Evolutionary conservation across 2,888 invertebrate species (phyloP).

Genomic region (Euzetes globulus): DNA sequence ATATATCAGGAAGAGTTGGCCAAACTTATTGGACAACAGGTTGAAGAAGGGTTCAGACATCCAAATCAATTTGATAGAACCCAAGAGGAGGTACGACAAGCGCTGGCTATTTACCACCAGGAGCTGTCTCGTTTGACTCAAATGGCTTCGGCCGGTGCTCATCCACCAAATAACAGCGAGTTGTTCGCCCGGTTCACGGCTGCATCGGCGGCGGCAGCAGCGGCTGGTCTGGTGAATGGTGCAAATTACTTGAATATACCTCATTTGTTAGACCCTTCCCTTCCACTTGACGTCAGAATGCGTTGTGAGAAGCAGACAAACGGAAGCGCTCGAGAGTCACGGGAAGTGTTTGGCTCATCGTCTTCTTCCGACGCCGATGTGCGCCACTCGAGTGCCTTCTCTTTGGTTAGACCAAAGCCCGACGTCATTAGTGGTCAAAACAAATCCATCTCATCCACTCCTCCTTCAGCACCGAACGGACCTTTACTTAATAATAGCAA

Average conservation of each 20-base stretch:
- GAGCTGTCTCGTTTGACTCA: slow-evolving; percentile 78
- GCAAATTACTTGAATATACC: slow-evolving; percentile 34
- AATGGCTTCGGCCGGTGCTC: slow-evolving; percentile 37
- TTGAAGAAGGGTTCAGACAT: slow-evolving; percentile 42
- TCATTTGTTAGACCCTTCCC: slow-evolving; percentile 36
- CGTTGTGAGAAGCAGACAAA: slow-evolving; percentile 34
- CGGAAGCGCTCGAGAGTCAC: slow-evolving; percentile 22
- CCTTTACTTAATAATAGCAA: slow-evolving; percentile 21
- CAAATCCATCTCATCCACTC: not conserved
- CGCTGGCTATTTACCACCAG: slow-evolving; percentile 82
- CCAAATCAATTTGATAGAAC: slow-evolving; percentile 48
- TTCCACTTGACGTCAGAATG: slow-evolving; percentile 39
- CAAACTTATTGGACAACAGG: slow-evolving; percentile 66
- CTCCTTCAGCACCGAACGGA: slow-evolving; percentile 17
- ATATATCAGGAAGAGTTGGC: slow-evolving; percentile 92
- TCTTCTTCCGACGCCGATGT: slow-evolving; percentile 40
- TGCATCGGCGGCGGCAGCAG: slow-evolving; percentile 33
- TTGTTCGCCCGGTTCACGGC: slow-evolving; percentile 35
- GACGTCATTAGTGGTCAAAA: slow-evolving; percentile 53
- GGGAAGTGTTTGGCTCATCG: slow-evolving; percentile 4
- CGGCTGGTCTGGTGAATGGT: slow-evolving; percentile 36
- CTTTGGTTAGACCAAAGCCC: slow-evolving; percentile 73
- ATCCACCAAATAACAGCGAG: slow-evolving; percentile 33
- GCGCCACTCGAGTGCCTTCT: slow-evolving; percentile 59
- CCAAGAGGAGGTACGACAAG: slow-evolving; percentile 81